phyloP scores from a whole-genome alignment of 1,140 invertebrate species.

The Bombus sylvicola region DNA sequence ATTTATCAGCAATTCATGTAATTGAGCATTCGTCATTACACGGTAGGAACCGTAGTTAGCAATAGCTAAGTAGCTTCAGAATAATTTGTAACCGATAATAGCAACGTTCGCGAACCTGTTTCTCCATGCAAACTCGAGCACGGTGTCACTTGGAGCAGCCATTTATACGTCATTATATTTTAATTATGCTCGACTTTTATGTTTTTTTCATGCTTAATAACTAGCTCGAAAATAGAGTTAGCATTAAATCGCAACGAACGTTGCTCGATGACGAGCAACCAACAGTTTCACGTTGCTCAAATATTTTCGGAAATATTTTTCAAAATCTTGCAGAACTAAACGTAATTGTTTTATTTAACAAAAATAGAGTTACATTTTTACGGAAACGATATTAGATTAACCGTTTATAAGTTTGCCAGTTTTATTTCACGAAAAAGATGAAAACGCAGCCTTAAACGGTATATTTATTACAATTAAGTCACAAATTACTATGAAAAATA shows the following conservation, averaged over 20 bases:
- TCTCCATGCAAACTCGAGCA: background rate
- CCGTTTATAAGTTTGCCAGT: too few species aligned
- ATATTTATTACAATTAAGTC: too few species aligned
- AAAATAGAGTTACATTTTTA: too few species aligned
- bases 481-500: too few species aligned
- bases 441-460: too few species aligned
- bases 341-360: too few species aligned
- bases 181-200: background rate
- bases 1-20: background rate
- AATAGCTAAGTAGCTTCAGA: background rate
- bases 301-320: background rate
- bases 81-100: conserved; percentile 34
- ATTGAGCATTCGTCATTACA: background rate
- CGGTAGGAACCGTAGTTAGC: background rate
- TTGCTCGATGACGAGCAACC: background rate
- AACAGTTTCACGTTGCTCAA: background rate
- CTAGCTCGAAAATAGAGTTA: background rate
- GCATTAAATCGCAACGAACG: background rate
- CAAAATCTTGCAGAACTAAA: background rate
- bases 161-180: background rate
- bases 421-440: too few species aligned
- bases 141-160: background rate
- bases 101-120: conserved; percentile 16
- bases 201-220: background rate
- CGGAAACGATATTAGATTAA: too few species aligned